Percentiles rank a stretch among this genome's conserved stretches.
phyloP scores from a whole-genome alignment of 53 echinoderm and acorn worm genomes.

The Astropecten irregularis region DNA sequence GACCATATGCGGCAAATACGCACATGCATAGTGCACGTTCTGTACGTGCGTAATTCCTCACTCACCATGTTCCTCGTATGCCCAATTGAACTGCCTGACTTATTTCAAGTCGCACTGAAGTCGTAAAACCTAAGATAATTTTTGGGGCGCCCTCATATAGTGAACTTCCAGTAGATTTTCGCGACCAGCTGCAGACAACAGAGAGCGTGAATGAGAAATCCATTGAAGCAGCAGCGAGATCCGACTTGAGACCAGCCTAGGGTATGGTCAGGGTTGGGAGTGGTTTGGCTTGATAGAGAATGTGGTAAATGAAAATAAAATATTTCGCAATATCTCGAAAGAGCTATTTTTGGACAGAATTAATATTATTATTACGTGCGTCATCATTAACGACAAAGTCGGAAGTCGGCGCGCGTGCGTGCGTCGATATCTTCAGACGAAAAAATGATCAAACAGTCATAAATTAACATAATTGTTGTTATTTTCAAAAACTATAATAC shows the following conservation, averaged over 20 bases:
- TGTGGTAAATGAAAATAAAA: conserved; percentile 21
- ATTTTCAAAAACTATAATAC: no score
- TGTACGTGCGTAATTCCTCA: not conserved
- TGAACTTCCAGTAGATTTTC: no score
- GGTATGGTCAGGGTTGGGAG: not conserved
- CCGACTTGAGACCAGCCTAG: not conserved
- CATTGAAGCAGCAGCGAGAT: no score
- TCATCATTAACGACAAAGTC: not conserved
- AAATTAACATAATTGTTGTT: no score
- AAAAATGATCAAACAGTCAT: no score
- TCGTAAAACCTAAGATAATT: no score
- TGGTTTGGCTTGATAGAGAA: not conserved
- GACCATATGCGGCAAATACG: conserved; percentile 11
- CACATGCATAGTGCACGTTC: not conserved
- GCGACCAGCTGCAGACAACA: no score
- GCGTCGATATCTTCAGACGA: no score
- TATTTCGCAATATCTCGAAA: conserved; percentile 28
- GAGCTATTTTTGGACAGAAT: not conserved
- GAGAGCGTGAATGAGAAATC: no score
- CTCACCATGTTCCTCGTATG: conserved; percentile 6
- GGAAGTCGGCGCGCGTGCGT: not conserved
- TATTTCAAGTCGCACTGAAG: no score
- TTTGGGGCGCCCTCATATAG: no score
- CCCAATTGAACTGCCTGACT: no score
- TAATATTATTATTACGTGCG: not conserved